phyloP scores from a whole-genome alignment of 92 coral and sea anemone species.

The Pocillopora grandis region DNA sequence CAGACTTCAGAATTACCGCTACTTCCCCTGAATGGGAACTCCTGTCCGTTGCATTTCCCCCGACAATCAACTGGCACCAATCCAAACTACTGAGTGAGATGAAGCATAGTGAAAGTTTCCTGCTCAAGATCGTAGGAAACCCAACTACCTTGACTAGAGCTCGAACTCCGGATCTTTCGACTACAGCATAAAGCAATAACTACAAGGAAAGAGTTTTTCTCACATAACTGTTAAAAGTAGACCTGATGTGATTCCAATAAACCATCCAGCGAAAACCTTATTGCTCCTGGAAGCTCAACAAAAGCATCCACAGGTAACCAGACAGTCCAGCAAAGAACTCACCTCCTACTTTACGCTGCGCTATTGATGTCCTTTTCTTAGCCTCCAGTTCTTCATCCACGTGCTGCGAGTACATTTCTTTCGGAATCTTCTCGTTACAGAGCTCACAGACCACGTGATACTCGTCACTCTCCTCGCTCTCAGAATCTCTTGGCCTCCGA shows the following conservation, averaged over 20 bases:
- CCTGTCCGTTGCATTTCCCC: background rate
- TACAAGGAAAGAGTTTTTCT: too few relatives aligned
- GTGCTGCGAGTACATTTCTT: conserved; percentile 29
- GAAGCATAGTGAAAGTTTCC: background rate
- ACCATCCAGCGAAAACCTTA: too few relatives aligned
- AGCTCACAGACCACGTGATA: conserved; percentile 11
- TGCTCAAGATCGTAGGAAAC: too few relatives aligned
- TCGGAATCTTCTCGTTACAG: conserved; percentile 29
- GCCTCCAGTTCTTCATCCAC: conserved; percentile 31
- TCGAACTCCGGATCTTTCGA: too few relatives aligned
- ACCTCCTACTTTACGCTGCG: conserved; percentile 24
- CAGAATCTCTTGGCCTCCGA: conserved; percentile 15
- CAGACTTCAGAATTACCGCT: too few relatives aligned
- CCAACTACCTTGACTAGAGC: too few relatives aligned
- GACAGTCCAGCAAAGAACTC: too few relatives aligned
- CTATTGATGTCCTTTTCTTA: background rate
- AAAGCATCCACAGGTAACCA: background rate
- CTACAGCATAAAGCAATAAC: too few relatives aligned
- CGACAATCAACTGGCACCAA: background rate
- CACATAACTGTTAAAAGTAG: too few relatives aligned
- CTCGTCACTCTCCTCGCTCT: conserved; percentile 41
- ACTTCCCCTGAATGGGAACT: too few relatives aligned
- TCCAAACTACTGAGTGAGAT: too few relatives aligned
- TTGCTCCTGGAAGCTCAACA: background rate
- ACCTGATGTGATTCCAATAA: too few relatives aligned